A percentile compares a stretch with the other conserved stretches of the same genome.
phyloP scores from a whole-genome alignment of 2,113 vertebrate genomes.

The Anthoscopus minutus region DNA sequence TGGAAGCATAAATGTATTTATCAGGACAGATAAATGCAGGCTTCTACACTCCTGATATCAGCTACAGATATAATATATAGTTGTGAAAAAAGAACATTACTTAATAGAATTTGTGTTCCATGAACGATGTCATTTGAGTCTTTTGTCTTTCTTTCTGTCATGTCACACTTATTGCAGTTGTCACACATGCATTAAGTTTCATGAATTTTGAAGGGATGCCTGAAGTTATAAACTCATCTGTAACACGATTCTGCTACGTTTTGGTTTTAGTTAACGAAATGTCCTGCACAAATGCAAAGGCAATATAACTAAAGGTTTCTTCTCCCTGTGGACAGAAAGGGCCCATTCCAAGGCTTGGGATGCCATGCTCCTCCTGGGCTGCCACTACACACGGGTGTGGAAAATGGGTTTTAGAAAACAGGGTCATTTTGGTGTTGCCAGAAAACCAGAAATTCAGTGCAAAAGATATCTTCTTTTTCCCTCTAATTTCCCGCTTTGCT shows the following conservation, averaged over 20 bases:
- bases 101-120: not conserved
- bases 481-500: not conserved
- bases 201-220: not conserved
- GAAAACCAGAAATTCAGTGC: not conserved
- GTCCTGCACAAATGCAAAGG: not conserved
- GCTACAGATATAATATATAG: not conserved
- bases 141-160: not conserved
- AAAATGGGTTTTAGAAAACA: not conserved
- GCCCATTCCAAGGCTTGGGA: not conserved
- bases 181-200: not conserved
- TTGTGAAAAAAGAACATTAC: not conserved
- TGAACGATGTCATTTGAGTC: not conserved
- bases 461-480: not conserved
- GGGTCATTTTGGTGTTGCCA: not conserved
- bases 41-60: not conserved
- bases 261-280: not conserved
- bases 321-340: not conserved
- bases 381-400: not conserved
- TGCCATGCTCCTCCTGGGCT: not conserved
- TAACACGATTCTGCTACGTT: not conserved
- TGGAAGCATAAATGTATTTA: not conserved
- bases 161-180: not conserved
- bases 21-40: not conserved
- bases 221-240: not conserved
- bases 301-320: not conserved